phyloP scores from a whole-genome alignment of 2,113 vertebrate genomes.

The Diadophis punctatus region DNA sequence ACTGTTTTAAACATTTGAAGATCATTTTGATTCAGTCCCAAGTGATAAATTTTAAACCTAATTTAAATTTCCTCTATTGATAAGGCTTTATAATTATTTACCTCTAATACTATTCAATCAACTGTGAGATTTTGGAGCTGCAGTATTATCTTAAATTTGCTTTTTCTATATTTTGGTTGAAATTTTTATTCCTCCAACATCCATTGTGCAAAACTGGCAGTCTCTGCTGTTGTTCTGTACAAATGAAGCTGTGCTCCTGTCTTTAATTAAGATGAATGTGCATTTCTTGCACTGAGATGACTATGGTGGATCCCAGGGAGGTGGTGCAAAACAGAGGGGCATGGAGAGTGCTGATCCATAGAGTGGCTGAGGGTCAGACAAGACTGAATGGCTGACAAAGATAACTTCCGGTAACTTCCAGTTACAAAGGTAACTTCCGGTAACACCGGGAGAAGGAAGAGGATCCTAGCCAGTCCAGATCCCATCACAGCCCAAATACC shows the following conservation, averaged over 20 bases:
- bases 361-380: not conserved
- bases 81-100: not conserved
- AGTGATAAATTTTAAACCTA: not conserved
- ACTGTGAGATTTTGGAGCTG: not conserved
- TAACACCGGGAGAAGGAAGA: no score
- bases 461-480: no score
- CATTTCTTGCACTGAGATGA: not conserved
- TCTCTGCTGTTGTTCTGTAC: not conserved
- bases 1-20: no score
- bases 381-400: not conserved
- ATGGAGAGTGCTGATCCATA: not conserved
- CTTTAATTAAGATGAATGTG: not conserved
- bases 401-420: no score
- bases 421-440: no score
- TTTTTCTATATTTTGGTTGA: not conserved
- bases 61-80: not conserved
- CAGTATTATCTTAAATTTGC: not conserved
- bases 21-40: not conserved
- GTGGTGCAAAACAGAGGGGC: not conserved
- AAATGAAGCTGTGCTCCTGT: not conserved
- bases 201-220: not conserved
- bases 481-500: no score
- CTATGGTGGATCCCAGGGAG: not conserved
- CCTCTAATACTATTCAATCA: not conserved
- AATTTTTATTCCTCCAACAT: not conserved